phyloP scores from a whole-genome alignment of 1,140 invertebrate species.

The Oryzaephilus surinamensis region DNA sequence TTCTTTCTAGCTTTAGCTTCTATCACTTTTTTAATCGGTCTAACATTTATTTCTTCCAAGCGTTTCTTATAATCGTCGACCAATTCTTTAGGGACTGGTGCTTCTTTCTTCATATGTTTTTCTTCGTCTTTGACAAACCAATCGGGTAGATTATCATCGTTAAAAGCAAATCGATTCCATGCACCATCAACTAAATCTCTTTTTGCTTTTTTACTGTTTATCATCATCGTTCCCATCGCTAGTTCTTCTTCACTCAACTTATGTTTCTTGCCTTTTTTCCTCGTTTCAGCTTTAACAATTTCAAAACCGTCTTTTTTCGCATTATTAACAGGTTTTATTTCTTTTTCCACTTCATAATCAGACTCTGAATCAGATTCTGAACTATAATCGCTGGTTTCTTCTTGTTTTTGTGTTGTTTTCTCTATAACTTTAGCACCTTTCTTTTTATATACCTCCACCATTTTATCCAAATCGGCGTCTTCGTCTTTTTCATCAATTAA shows the following conservation, averaged over 20 bases:
- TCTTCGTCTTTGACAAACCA: conserved; percentile 96
- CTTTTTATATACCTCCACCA: conserved; percentile 60
- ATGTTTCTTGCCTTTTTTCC: conserved; percentile 50
- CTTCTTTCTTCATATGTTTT: conserved; percentile 72
- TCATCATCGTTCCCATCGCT: conserved; percentile 75
- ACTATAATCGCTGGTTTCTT: conserved; percentile 18
- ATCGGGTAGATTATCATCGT: conserved; percentile 82
- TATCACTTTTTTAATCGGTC: conserved; percentile 96
- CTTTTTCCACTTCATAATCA: conserved; percentile 52
- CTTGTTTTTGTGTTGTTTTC: conserved; percentile 14
- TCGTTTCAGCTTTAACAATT: conserved; percentile 43
- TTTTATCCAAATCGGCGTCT: conserved; percentile 74
- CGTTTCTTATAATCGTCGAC: conserved; percentile 62
- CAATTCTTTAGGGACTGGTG: conserved; percentile 68
- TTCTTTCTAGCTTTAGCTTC: conserved; percentile 98
- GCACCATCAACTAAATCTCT: conserved; percentile 76
- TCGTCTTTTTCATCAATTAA: conserved; percentile 76
- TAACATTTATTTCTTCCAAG: conserved; percentile 79
- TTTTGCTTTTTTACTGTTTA: conserved; percentile 74
- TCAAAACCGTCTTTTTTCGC: conserved; percentile 52
- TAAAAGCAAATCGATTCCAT: conserved; percentile 85
- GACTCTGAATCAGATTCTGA: conserved; percentile 40
- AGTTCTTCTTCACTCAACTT: conserved; percentile 78
- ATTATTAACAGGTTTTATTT: conserved; percentile 20
- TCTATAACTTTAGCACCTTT: conserved; percentile 46